Percentiles rank a stretch among this genome's conserved stretches.
Evolutionary conservation across 2,888 invertebrate genomes (phyloP).

Genomic region (Hydropsyche betteni): DNA sequence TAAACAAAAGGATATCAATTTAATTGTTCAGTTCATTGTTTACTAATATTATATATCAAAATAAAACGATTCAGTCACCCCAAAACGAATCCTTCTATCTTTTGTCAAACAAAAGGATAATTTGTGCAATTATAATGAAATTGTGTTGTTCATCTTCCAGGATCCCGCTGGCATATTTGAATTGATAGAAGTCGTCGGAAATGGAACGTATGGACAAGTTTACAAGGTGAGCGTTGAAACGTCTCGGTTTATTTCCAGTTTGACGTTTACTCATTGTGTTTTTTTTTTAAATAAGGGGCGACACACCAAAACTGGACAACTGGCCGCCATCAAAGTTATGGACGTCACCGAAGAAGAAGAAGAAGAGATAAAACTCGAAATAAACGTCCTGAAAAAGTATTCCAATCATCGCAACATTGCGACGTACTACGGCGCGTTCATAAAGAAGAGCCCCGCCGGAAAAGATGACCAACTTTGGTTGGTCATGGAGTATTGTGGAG

Average conservation of each 20-base stretch:
- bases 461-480: conserved; percentile 99
- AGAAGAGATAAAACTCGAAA: conserved; percentile 99
- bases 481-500: conserved; percentile 99
- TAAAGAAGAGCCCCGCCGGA: conserved; percentile 97
- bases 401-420: conserved; percentile 99
- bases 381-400: conserved; percentile 99
- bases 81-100: too few species aligned
- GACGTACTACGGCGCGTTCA: conserved; percentile 99
- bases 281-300: conserved; percentile 79
- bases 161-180: conserved; percentile 99
- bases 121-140: too few species aligned
- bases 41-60: too few species aligned
- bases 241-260: background rate
- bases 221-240: conserved; percentile 81
- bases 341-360: conserved; percentile 99
- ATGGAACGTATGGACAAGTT: conserved; percentile 99
- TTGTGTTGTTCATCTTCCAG: conserved; percentile 69
- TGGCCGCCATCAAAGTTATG: conserved; percentile 99
- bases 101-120: too few species aligned
- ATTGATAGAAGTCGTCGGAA: conserved; percentile 99
- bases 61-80: too few species aligned
- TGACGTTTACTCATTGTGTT: background rate
- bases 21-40: too few species aligned
- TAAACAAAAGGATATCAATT: too few species aligned
- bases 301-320: conserved; percentile 98